Conservation (phyloP, 2,888 invertebrate genomes). For the Apocheima hispidaria region DNA sequence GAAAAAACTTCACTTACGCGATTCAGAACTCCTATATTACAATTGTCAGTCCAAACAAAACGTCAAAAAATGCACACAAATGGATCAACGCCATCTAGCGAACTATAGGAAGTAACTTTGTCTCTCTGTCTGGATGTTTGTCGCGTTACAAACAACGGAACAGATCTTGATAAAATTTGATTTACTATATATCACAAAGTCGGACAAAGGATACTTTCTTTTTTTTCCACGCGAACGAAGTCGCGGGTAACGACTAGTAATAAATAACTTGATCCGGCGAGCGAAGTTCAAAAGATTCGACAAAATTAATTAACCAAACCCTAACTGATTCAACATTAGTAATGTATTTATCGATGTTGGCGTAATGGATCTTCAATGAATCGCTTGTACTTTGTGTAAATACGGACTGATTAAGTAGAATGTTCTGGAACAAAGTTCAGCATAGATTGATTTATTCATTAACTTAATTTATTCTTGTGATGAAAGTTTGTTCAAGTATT, state of each 20-base stretch:
- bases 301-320: conserved; percentile 5
- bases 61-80: too few species aligned
- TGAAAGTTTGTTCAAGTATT: conserved; percentile 2
- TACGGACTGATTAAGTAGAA: conserved; percentile 17
- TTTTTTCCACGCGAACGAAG: too few species aligned
- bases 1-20: too few species aligned
- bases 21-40: too few species aligned
- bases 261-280: background rate
- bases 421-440: conserved; percentile 18
- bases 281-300: conserved; percentile 6
- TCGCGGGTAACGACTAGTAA: too few species aligned
- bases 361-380: conserved; percentile 19
- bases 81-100: too few species aligned
- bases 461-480: conserved; percentile 9
- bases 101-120: too few species aligned
- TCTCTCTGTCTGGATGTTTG: too few species aligned
- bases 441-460: conserved; percentile 12
- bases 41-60: too few species aligned
- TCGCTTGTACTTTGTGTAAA: conserved; percentile 22
- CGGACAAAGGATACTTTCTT: background rate
- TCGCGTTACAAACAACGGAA: too few species aligned
- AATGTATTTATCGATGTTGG: conserved; percentile 9
- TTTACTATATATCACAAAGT: too few species aligned
- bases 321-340: conserved; percentile 11
- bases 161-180: too few species aligned